Base-by-base conservation (phyloP, 2,113 vertebrate species). In the Capra hircus region DNA sequence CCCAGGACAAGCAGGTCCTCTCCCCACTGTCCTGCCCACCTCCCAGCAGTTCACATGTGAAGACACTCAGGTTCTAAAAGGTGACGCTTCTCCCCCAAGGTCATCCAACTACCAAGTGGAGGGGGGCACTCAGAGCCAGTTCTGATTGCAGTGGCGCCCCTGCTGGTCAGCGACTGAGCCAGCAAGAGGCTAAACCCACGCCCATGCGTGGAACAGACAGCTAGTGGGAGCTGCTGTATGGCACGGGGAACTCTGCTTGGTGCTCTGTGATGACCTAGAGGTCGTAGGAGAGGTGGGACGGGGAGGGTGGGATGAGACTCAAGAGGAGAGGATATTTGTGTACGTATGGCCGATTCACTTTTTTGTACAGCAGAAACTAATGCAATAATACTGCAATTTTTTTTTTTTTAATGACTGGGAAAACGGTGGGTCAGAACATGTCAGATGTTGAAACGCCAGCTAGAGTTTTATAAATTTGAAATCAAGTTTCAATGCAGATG, bases 241-340 rank as follows among this genome's bases (percentile, higher is more conserved):
- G 36, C 36, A 13, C 0, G 0, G 21, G 36, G 21, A 25, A 1
- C 71, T 43, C 71, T 2, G 5, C 21, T 43, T 2, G 6, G 36
- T 0, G 19, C 36, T 43, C 36, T 40, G 36, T 13, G 36, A 25
- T 43, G 36, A 74, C 21, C 36, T 14, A 74, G 71, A 43, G 71
- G 21, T 40, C 0, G 1, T 3, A 4, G 19, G 19, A 13, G 36
- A 6, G n/a, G 36, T 13, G 36, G 5, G 11, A 25, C 21, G 0
- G 5, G 67, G 67, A 12, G 5, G 1, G 11, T 1, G 36, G n/a
- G 71, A 67, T 2, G 64, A 71, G 64, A 23, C 71, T 40, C 36
- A 43, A 13, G 21, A 74, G 21, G 21, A 25, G 11, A 74, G 36
- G 71, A 43, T 14, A 43, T 74, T 13, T 71, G 71, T 7, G 6